phyloP scores from a whole-genome alignment of 2,113 vertebrate species.

The Daboia siamensis region DNA sequence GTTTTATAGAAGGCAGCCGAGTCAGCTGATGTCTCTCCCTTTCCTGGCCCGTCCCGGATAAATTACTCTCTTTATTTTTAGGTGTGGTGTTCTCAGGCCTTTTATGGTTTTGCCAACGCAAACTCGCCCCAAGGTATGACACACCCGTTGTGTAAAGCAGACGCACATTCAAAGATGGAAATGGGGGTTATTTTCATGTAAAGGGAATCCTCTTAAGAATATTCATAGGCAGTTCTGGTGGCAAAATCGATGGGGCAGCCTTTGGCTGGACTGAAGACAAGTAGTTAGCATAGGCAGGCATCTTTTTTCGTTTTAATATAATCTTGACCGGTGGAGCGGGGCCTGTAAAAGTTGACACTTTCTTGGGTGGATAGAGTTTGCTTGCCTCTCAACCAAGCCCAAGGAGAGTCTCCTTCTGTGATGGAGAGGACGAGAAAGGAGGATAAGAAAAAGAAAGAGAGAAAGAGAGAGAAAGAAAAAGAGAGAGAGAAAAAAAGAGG shows the following conservation, averaged over 20 bases:
- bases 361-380: not conserved
- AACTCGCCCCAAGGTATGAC: not conserved
- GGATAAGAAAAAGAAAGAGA: no score
- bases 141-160: not conserved
- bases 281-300: no score
- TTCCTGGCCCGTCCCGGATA: not conserved
- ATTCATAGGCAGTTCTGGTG: not conserved
- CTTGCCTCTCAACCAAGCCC: not conserved
- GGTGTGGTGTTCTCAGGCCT: not conserved
- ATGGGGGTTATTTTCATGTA: not conserved
- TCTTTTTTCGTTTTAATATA: not conserved
- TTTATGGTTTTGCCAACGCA: constrained; percentile 1
- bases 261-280: not conserved
- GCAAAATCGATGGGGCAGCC: not conserved
- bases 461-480: no score
- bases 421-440: not conserved
- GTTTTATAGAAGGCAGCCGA: not conserved
- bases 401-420: not conserved
- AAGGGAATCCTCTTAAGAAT: not conserved
- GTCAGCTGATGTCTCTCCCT: not conserved
- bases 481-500: no score
- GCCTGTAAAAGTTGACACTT: not conserved
- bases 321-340: not conserved
- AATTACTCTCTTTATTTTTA: not conserved
- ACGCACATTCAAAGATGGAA: not conserved